Evolutionary conservation across 1,140 invertebrate genomes (phyloP), one percentile per base, ranked within the genome.

Genomic region (Oreohelix idahoensis): DNA sequence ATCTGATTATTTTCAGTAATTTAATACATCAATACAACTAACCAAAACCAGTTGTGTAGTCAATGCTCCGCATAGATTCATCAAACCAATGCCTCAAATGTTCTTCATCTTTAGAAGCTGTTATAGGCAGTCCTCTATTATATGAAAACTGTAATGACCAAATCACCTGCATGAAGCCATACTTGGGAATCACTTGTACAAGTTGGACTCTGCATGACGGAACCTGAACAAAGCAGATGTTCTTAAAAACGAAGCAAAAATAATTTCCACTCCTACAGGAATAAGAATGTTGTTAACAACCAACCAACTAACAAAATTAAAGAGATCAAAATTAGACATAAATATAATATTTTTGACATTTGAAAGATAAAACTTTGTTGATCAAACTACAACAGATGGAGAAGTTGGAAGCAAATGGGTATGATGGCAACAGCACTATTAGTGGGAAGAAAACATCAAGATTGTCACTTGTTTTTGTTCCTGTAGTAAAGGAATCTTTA

Each of bases 51-150:
- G 75, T 53, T 1, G 11, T 20, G 29, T 53, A 77, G 35, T 77
- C 75, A 53, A 77, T 77, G 13, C 53, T 77, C 11, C 53, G 17
- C 45, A 53, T 2, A 36, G 75, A 77, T 35, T 10, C 26, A 77
- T 77, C 75, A 77, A 77, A 77, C 75, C 75, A 77, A 0, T 29
- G 36, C 32, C 42, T 77, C 49, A 77, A 26, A n/a, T 35, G 36
- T 5, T 39, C 32, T 77, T 77, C 75, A 53, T 53, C 45, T 53
- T 77, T 58, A 53, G 36, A 5, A 32, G 45, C 15, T 39, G 35
- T 36, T 15, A 8, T 13, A 29, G 32, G 11, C 8, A 23, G 5
- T 8, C 35, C 75, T 36, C 17, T 32, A 58, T 11, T 32, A 29
- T 36, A 32, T 10, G 75, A 26, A 45, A 58, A 53, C 17, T 77